Conservation (phyloP, 2,888 invertebrate genomes). For the Pristionchus arcanus region DNA sequence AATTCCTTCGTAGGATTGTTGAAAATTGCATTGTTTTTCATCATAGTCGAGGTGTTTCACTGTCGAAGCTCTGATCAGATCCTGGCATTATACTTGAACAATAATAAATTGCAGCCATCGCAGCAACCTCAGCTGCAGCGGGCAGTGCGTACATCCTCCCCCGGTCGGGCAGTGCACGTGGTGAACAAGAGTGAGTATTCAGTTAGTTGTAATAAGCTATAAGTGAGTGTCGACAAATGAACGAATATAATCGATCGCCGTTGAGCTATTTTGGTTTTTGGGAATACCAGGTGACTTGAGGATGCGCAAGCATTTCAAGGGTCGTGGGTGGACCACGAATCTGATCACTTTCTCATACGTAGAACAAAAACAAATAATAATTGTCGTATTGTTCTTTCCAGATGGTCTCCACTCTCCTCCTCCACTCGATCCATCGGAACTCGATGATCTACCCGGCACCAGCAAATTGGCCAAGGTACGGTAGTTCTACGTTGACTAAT, state of each 20-base stretch:
- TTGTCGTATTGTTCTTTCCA: not conserved
- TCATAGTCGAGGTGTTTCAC: no score
- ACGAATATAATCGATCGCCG: no score
- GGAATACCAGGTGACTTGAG: not conserved
- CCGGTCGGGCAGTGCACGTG: slow-evolving; percentile 64
- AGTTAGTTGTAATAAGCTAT: not conserved
- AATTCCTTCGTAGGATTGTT: not conserved
- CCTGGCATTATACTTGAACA: no score
- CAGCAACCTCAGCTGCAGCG: not conserved
- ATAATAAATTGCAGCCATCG: not conserved
- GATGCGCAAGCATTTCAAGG: not conserved
- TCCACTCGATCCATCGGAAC: slow-evolving; percentile 71
- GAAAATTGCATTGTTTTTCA: not conserved
- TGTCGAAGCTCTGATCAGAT: no score
- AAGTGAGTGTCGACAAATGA: not conserved
- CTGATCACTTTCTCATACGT: not conserved
- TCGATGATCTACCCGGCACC: slow-evolving; percentile 57
- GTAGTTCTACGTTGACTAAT: not conserved
- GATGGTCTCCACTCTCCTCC: slow-evolving; percentile 66
- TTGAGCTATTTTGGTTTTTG: not conserved
- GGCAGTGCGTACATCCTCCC: slow-evolving; percentile 56
- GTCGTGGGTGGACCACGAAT: not conserved
- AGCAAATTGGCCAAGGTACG: slow-evolving; percentile 53
- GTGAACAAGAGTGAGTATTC: slow-evolving; percentile 58
- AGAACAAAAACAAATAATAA: not conserved